Conservation (phyloP, 2,888 invertebrate genomes). For the Spicauda simplicius region DNA sequence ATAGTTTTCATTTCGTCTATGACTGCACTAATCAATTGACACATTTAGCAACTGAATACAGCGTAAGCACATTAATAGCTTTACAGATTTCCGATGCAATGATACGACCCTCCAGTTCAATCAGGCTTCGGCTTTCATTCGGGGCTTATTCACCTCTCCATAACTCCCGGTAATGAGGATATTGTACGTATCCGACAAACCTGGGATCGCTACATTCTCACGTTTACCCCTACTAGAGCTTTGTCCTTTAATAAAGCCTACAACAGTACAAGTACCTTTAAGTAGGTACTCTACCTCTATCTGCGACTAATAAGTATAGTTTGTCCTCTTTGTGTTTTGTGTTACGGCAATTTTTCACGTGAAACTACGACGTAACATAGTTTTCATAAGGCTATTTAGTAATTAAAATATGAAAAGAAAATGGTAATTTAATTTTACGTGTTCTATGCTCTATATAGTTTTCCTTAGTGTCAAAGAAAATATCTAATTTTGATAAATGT, state of each 20-base stretch:
- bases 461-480: too few species aligned
- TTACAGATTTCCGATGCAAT: background rate
- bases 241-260: background rate
- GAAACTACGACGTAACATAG: too few species aligned
- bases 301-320: background rate
- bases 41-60: background rate
- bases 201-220: background rate
- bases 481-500: too few species aligned
- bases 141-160: slow-evolving; percentile 11
- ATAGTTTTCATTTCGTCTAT: too few species aligned
- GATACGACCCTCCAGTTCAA: slow-evolving; percentile 5
- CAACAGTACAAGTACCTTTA: too few species aligned
- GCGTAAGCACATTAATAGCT: background rate
- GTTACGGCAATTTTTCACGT: too few species aligned
- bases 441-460: too few species aligned
- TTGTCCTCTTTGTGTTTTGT: background rate
- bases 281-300: background rate
- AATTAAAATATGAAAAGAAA: too few species aligned
- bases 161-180: slow-evolving; percentile 15
- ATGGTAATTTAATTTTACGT: too few species aligned
- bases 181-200: background rate
- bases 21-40: background rate
- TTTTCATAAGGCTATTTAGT: too few species aligned
- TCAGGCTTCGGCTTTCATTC: background rate
- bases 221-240: slow-evolving; percentile 4